Percentiles rank a stretch among this genome's conserved stretches.
phyloP scores from a whole-genome alignment of 2,797 vertebrate genomes.

The Euphonia xanthogaster region DNA sequence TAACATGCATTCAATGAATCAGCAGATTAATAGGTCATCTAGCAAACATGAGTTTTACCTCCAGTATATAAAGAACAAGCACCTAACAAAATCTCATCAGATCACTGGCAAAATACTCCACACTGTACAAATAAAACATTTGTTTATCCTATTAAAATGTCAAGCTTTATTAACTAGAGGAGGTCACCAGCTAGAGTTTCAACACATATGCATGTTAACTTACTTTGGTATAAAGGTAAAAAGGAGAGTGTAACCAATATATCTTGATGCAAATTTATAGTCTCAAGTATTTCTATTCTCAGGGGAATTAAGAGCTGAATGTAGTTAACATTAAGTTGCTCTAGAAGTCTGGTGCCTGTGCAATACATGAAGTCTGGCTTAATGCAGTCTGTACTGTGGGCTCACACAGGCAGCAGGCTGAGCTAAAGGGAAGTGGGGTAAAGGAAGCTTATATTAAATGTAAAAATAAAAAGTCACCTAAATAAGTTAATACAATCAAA shows the following conservation, averaged over 20 bases:
- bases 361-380: background rate
- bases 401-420: background rate
- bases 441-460: background rate
- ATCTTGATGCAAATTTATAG: background rate
- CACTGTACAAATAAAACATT: conserved; percentile 58
- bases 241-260: background rate
- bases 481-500: background rate
- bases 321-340: background rate
- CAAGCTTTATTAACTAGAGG: conserved; percentile 61
- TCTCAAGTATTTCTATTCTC: background rate
- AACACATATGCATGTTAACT: background rate
- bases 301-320: background rate
- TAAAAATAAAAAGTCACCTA: background rate
- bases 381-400: background rate
- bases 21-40: conserved; percentile 69
- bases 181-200: background rate
- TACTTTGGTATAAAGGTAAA: conserved; percentile 27
- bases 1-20: conserved; percentile 74
- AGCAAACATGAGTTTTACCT: conserved; percentile 2
- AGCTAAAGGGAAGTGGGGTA: background rate
- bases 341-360: background rate
- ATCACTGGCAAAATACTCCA: conserved; percentile 23
- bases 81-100: conserved; percentile 26
- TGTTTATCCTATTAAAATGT: conserved; percentile 62
- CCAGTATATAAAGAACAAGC: conserved; percentile 32